Base-by-base conservation (phyloP, 2,797 vertebrate genomes). In the Natrix natrix region DNA sequence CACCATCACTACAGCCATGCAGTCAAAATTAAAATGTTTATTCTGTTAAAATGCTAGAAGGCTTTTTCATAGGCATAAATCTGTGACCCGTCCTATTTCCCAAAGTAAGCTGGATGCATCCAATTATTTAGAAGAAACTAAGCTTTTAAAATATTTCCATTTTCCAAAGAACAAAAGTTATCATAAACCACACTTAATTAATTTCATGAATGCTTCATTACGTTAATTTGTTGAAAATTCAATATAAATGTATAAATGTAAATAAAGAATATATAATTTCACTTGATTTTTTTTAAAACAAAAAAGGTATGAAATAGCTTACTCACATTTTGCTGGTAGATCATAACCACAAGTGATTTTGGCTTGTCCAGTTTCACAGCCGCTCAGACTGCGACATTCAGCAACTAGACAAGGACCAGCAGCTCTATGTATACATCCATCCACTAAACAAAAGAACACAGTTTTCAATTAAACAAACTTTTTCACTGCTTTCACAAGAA, bases 371-470 rank as follows among this genome's bases (percentile, higher is more conserved):
- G 99, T 99, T 93, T 98, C 98, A 94, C 99, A 99, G 97, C 99
- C 99, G 0, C 98, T 99, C 96, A 99, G 98, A 87, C 98, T 98
- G 94, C 98, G 98, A 95, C 99, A 99, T 97, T 99, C 99, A 5
- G 99, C 99, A 17, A 98, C 98, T 54, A 99, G 98, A 96, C 98
- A 99, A 96, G 98, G 98, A 56, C 99, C 99, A 0, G 99, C 99
- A 26, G 99, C 99, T 98, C 99, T 98, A 97, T 99, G 99, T 97
- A 99, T 99, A 95, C 99, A 99, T 96, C 99, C 99, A 17, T 99
- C 99, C 96, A 99, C 99, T 93, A 89, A 86, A 93, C n/a, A 52
- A 87, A 56, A 83, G 37, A 87, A 43, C 57, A 66, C 0, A 86
- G 28, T 83, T 32, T 20, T 94, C 13, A 93, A 94, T 91, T 28